Evolutionary conservation across 2,113 vertebrate species (phyloP).

Genomic region (Rhegmatorhina hoffmannsi): DNA sequence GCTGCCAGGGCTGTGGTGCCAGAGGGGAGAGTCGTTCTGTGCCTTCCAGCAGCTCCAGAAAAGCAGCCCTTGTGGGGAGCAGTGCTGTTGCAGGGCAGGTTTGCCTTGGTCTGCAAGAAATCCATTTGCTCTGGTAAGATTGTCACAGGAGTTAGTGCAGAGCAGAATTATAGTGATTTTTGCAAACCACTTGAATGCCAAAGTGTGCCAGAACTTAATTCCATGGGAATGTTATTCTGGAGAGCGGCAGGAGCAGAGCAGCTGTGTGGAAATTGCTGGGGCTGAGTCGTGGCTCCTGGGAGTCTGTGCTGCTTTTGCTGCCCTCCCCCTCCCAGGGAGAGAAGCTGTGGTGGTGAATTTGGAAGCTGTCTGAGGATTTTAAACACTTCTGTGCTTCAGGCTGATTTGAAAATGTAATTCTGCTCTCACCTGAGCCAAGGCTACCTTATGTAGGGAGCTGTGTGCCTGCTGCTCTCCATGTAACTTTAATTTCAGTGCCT

Average conservation of each 20-base stretch:
- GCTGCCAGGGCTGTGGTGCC: background rate
- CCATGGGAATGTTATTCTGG: background rate
- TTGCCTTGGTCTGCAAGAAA: background rate
- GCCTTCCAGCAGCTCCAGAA: background rate
- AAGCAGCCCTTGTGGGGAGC: accelerated
- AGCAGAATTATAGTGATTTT: background rate
- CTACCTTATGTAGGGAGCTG: background rate
- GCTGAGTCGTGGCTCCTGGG: background rate
- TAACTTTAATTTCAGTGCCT: background rate
- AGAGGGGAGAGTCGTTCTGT: background rate
- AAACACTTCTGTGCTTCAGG: background rate
- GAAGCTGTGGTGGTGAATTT: background rate
- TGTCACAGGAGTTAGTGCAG: background rate
- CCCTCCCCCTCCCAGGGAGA: background rate
- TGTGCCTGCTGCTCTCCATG: background rate
- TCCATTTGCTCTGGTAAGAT: background rate
- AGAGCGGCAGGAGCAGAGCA: background rate
- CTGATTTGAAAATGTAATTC: background rate
- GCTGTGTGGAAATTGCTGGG: background rate
- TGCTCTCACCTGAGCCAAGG: background rate
- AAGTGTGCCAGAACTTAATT: constrained; percentile 27
- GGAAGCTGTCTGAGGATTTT: background rate
- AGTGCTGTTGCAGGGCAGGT: background rate
- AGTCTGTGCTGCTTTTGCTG: constrained; percentile 21
- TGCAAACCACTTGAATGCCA: background rate